These are phyloP conservation scores for Acipenser transmontanus DNA, from an alignment of 2,797 vertebrate genomes.

Conservation along the genomic window DNA sequence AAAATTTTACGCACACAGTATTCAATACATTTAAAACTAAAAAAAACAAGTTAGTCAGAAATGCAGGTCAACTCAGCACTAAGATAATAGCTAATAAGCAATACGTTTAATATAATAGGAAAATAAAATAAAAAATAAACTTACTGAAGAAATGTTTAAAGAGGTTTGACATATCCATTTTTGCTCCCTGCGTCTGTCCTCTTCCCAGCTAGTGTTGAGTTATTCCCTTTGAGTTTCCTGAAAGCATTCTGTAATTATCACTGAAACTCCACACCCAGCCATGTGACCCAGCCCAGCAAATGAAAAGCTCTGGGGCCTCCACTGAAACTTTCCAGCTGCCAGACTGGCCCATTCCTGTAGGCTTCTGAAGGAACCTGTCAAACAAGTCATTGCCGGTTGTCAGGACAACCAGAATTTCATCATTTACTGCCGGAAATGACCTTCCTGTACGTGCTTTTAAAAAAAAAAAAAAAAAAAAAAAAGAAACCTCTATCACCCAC, in stretches of 20 bases:
- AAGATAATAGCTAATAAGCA: no score
- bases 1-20: no score
- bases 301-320: conserved; percentile 30
- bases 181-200: conserved; percentile 55
- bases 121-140: conserved; percentile 38
- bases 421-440: background rate
- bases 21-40: no score
- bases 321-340: conserved; percentile 22
- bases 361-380: conserved; percentile 18
- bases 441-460: background rate
- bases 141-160: conserved; percentile 86
- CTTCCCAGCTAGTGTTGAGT: conserved; percentile 63
- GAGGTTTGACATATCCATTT: conserved; percentile 82
- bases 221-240: conserved; percentile 72
- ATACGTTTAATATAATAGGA: no score
- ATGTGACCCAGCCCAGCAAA: conserved; percentile 65
- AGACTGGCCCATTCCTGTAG: conserved; percentile 6
- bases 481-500: no score
- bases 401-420: background rate
- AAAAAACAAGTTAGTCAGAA: no score
- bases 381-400: conserved; percentile 16
- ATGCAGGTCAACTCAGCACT: no score
- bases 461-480: no score
- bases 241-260: conserved; percentile 29
- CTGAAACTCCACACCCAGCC: conserved; percentile 56